A percentile compares a stretch with the other conserved stretches of the same genome.
Conservation (phyloP, 2,113 vertebrate genomes). For the Grus americana region DNA sequence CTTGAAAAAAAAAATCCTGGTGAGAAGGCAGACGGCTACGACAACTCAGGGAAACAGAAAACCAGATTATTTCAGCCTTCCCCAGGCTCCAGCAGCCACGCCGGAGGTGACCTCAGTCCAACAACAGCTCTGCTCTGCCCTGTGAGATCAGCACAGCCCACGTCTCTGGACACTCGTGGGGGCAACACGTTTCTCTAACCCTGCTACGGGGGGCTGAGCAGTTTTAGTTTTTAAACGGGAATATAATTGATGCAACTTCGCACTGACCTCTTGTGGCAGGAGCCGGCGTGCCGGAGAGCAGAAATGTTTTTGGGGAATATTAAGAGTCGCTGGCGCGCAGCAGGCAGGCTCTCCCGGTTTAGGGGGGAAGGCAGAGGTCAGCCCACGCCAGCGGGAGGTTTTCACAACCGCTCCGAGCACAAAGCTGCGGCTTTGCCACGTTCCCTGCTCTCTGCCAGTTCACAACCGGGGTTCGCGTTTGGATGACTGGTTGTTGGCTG, state of each 20-base stretch:
- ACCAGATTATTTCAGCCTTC: no score
- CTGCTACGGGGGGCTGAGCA: not conserved
- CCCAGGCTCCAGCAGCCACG: no score
- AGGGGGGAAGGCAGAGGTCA: not conserved
- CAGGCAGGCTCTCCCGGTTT: not conserved
- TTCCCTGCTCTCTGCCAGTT: not conserved
- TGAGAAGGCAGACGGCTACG: no score
- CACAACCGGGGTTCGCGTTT: not conserved
- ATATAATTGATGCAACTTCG: not conserved
- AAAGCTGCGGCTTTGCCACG: not conserved
- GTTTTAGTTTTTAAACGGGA: not conserved
- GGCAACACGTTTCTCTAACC: no score
- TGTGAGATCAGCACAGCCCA: not conserved
- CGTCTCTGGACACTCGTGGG: fast-evolving
- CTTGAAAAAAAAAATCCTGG: not conserved
- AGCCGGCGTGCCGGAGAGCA: not conserved
- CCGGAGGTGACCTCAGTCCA: no score
- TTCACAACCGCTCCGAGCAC: not conserved
- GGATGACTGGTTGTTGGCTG: not conserved
- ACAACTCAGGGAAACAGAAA: fast-evolving
- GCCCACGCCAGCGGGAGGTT: not conserved
- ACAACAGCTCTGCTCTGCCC: not conserved
- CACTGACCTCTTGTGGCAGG: not conserved
- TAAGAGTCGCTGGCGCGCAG: not conserved
- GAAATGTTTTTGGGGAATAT: not conserved